These are phyloP conservation scores for Pampus argenteus DNA, from an alignment of 2,797 vertebrate genomes.

Conservation along the genomic window DNA sequence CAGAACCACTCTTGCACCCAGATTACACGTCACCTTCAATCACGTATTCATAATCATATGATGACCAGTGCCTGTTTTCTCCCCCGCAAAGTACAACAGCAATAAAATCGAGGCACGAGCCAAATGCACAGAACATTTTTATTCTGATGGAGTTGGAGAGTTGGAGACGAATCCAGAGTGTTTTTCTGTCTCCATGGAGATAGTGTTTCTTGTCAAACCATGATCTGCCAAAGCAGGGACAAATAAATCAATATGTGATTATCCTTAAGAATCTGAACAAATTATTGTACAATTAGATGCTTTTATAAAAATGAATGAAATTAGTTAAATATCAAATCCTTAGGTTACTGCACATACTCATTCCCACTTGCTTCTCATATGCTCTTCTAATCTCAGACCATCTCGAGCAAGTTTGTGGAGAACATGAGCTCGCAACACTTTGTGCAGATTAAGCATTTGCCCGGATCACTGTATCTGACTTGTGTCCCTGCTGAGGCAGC, in stretches of 20 bases:
- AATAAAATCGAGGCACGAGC: neutral
- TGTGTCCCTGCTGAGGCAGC: conserved; percentile 67
- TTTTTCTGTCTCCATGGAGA: conserved; percentile 51
- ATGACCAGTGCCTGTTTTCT: neutral
- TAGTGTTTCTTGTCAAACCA: conserved; percentile 66
- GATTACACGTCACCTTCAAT: neutral
- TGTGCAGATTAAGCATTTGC: conserved; percentile 58
- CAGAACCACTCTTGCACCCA: neutral
- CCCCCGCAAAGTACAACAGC: neutral
- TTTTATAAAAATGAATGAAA: neutral
- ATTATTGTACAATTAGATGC: neutral
- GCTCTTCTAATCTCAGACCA: conserved; percentile 19
- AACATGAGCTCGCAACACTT: conserved; percentile 37
- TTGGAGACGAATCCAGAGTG: conserved; percentile 28
- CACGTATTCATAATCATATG: neutral
- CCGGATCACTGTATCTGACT: conserved; percentile 59
- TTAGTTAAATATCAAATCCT: neutral
- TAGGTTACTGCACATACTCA: neutral
- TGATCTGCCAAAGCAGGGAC: conserved; percentile 72
- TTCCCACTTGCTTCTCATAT: conserved; percentile 1
- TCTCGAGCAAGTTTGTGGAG: conserved; percentile 29
- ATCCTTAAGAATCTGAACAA: conserved; percentile 2
- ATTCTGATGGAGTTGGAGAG: conserved; percentile 48
- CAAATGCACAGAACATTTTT: conserved; percentile 48
- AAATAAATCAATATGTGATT: conserved; percentile 44